Base-by-base conservation (phyloP, 2,888 invertebrate genomes). In the Hipparchia semele region DNA sequence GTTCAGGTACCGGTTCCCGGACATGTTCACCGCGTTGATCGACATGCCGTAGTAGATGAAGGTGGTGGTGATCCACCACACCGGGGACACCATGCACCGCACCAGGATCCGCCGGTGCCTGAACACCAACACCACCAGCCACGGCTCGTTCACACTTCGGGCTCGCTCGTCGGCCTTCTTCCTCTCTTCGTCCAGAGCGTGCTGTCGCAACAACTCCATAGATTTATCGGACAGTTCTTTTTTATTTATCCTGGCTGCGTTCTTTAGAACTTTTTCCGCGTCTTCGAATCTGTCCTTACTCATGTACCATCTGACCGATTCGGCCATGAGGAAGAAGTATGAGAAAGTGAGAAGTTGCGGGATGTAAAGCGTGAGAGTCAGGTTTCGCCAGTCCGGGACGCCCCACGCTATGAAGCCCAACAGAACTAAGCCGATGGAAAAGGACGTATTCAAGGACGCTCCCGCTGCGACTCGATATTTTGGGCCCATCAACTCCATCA, bases 291-390 rank as follows among this genome's bases (percentile, higher is more conserved):
- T 94, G 1, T 95, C 95, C 81, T 96, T 96, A 72, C 96, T 95
- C 78, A 97, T 88, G 68, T 97, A 94, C 97, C 97, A 98, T 70
- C 97, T 94, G 0, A 96, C 93, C 3, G 96, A 96, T 86, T 97
- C 97, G 0, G 96, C 95, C 72, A 96, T 88, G 8, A 96, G 80
- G 95, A 96, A 96, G 77, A 95, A 95, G 80, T 96, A 96, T 6
- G 93, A 83, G 53, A 97, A 82, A 54, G 96, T 94, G 0, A 96
- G 80, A 10, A 96, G 84, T 12, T 96, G 95, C 0, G 97, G 97
- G 0, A 94, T 86, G 82, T 97, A 97, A 9, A 96, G 88, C 2
- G 95, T 91, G 33, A 96, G 91, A 5, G 97, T 94, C 2, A 96
- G 87, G 54, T 89, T 83, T 79, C 96, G 94, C 97, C 97, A 98